Conservation (phyloP, 2,113 vertebrate genomes). For the Callaeas wilsoni region DNA sequence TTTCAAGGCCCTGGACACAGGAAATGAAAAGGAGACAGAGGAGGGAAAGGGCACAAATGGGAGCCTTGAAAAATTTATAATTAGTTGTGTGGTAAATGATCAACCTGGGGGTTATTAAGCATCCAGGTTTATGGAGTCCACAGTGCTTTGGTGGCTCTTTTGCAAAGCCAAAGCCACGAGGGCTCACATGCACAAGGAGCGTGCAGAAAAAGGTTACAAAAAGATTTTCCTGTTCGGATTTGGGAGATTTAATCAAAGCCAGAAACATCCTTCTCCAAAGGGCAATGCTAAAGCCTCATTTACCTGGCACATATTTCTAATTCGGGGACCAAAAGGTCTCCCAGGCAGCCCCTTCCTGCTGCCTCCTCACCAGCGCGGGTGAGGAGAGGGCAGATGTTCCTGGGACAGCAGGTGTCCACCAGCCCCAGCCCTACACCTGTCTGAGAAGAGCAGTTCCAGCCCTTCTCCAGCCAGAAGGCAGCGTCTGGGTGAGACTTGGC, state of each 20-base stretch:
- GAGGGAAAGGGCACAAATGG: background rate
- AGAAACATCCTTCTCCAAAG: background rate
- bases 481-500: background rate
- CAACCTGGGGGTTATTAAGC: background rate
- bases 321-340: background rate
- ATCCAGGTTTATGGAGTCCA: background rate
- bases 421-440: background rate
- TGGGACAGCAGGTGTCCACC: background rate
- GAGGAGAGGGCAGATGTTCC: background rate
- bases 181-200: no score
- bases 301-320: background rate
- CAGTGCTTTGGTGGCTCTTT: background rate
- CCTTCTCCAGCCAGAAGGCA: background rate
- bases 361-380: accelerated
- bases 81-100: background rate
- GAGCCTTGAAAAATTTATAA: background rate
- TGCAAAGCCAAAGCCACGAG: background rate
- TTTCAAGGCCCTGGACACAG: conserved; percentile 23
- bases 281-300: background rate
- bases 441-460: background rate
- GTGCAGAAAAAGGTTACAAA: background rate
- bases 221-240: background rate
- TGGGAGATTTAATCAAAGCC: background rate
- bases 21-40: background rate
- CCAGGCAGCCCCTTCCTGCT: background rate